A percentile compares a stretch with the other conserved stretches of the same genome.
Conservation (phyloP, 2,888 invertebrate species). For the Athetis lepigone region DNA sequence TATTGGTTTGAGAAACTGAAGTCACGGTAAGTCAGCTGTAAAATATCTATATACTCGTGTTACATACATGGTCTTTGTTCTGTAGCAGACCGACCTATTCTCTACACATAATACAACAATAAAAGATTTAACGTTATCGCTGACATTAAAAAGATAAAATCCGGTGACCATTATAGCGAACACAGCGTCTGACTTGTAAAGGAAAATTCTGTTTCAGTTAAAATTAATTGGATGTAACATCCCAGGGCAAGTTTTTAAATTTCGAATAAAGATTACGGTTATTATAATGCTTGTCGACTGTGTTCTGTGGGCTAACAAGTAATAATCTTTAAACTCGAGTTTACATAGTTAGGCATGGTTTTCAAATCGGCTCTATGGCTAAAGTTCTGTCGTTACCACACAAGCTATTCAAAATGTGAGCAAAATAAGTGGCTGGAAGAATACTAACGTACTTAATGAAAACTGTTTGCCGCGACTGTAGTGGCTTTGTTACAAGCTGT, state of each 20-base stretch:
- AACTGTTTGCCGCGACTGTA: background rate
- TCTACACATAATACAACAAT: slow-evolving; percentile 28
- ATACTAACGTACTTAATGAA: background rate
- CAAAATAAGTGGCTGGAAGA: slow-evolving; percentile 22
- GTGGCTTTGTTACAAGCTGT: background rate
- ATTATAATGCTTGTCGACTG: slow-evolving; percentile 23
- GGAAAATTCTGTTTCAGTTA: slow-evolving; percentile 27
- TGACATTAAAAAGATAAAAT: slow-evolving; percentile 27
- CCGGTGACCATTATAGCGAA: slow-evolving; percentile 8
- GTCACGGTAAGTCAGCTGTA: slow-evolving; percentile 1
- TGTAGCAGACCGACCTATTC: slow-evolving; percentile 34
- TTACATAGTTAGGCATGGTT: slow-evolving; percentile 40
- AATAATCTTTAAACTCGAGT: slow-evolving; percentile 52
- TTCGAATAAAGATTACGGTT: slow-evolving; percentile 42
- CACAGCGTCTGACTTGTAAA: slow-evolving; percentile 2
- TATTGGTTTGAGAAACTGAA: slow-evolving; percentile 10
- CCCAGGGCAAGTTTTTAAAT: slow-evolving; percentile 42
- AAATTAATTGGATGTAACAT: slow-evolving; percentile 43
- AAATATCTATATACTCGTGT: slow-evolving; percentile 11
- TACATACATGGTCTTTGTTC: slow-evolving; percentile 34
- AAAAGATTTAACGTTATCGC: slow-evolving; percentile 24
- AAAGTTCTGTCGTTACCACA: slow-evolving; percentile 44
- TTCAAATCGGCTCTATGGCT: slow-evolving; percentile 39
- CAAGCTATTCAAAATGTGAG: slow-evolving; percentile 26
- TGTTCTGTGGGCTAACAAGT: slow-evolving; percentile 35